Base-by-base conservation (phyloP, 2,797 vertebrate genomes). In the Gymnothorax reevesii region DNA sequence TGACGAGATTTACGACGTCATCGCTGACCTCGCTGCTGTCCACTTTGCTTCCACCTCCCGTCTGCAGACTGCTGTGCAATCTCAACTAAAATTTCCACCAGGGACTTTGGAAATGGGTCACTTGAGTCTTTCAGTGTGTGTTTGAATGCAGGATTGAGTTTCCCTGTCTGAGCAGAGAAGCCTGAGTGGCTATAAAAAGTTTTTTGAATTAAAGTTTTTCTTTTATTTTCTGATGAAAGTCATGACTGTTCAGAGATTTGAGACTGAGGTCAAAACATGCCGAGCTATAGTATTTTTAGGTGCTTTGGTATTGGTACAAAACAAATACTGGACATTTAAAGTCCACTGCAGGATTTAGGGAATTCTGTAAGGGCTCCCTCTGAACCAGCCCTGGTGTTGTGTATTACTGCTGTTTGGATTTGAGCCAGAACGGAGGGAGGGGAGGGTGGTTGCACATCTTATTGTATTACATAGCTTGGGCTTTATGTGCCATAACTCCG, bases 1-100 rank as follows among this genome's bases (percentile, higher is more conserved):
- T 88, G 88, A 90, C 84, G 83, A 85, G 89, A 88, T 3, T 17
- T 12, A 12, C 20, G 59, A 62, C 59, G 12, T 62, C 59, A 90
- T 80, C 89, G n/a, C 42, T 84, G 89, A 90, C 91, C 91, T 90
- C 88, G 92, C 85, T 59, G 17, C 27, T 59, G 85, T 80, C 71
- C 85, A 84, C 90, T 89, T 86, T 60, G 64, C 87, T 85, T 88
- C 86, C 87, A n/a, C n/a, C 89, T 80, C 52, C 10, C 66, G 62
- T 88, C 88, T 7, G 0, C 27, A 85, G 84, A 87, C 88, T 49
- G 27, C n/a, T 82, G 42, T 86, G 77, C 84, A 86, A n/a, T 59
- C 89, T 42, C 82, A 87, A 55, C 77, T 25, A 17, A 77, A 89
- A 77, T 69, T 87, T 62, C 82, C 55, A 9, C 22, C 64, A 73